Evolutionary conservation across 1,140 invertebrate species (phyloP), one percentile per base, ranked within the genome.

Genomic region (Drosophila rhopaloa): DNA sequence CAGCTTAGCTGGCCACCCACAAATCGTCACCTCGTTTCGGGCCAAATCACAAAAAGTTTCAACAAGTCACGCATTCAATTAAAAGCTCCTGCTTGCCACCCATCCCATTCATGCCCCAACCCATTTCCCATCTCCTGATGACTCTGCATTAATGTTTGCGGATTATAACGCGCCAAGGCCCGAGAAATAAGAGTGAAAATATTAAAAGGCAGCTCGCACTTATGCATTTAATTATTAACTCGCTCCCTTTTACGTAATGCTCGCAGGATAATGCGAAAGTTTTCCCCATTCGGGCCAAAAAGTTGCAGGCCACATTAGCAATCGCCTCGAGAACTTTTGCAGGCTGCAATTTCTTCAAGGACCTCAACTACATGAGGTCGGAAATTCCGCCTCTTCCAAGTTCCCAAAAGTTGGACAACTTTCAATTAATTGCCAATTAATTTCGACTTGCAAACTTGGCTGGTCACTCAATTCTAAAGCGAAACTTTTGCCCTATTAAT

Each of bases 381-480:
- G 29, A 40, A 68, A 63, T 67, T 79, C 60, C 71, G 63, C 61
- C 9, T 61, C 43, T 67, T 27, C 16, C n/a, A 53, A 65, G 47
- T 68, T 51, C 13, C 16, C 59, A 50, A 74, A 74, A 83, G 47
- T 77, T 83, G 37, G 14, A 27, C 13, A 46, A 72, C 73, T 89
- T 89, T 84, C 80, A 84, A 89, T 88, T 88, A 88, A 88, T 79
- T 89, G 63, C 61, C 85, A 90, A 85, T 89, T 90, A 90, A 89
- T 81, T 84, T 76, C 56, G 32, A 46, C 37, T 19, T 40, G 43
- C 35, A 14, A 71, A 68, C 38, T 79, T 68, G 50, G 37, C 50
- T 48, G 40, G 66, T 56, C 66, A 70, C 37, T 67, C 35, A 24
- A 7, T 54, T 29, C 9, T 14, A 46, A 11, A 37, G 11, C 5